Conservation (phyloP, 2,113 vertebrate genomes). For the Melospiza georgiana region DNA sequence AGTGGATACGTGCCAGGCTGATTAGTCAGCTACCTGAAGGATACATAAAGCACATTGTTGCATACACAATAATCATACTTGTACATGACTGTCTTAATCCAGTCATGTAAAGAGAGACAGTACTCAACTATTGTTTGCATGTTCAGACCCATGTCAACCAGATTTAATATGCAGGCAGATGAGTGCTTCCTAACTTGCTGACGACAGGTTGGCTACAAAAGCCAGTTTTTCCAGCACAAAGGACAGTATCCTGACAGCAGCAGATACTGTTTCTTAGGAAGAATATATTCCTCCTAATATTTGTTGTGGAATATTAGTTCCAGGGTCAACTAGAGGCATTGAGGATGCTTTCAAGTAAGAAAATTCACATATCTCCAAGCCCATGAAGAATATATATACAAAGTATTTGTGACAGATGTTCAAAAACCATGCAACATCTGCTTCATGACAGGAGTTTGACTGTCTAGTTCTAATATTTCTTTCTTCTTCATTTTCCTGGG, state of each 20-base stretch:
- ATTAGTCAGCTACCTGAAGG: conserved; percentile 46
- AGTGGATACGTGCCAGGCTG: not conserved
- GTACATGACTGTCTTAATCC: conserved; percentile 21
- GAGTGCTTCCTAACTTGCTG: conserved; percentile 24
- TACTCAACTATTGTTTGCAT: not conserved
- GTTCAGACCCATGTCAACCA: conserved; percentile 33
- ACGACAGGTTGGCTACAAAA: conserved; percentile 6
- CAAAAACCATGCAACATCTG: not conserved
- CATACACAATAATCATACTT: conserved; percentile 33
- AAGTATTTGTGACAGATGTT: not conserved
- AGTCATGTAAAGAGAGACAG: not conserved
- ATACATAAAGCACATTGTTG: conserved; percentile 4
- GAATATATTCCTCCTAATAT: not conserved
- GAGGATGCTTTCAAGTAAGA: not conserved
- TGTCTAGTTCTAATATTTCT: not conserved
- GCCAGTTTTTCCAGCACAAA: not conserved
- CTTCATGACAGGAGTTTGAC: not conserved
- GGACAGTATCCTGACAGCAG: not conserved
- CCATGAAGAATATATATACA: not conserved
- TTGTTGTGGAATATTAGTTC: not conserved
- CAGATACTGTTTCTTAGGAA: not conserved
- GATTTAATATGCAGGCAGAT: conserved; percentile 30
- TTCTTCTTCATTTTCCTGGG: not conserved
- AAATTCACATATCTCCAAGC: not conserved
- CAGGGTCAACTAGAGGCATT: not conserved